These are phyloP conservation scores for Hofmannophila pseudospretella DNA, from an alignment of 2,888 invertebrate species.

Conservation along the genomic window DNA sequence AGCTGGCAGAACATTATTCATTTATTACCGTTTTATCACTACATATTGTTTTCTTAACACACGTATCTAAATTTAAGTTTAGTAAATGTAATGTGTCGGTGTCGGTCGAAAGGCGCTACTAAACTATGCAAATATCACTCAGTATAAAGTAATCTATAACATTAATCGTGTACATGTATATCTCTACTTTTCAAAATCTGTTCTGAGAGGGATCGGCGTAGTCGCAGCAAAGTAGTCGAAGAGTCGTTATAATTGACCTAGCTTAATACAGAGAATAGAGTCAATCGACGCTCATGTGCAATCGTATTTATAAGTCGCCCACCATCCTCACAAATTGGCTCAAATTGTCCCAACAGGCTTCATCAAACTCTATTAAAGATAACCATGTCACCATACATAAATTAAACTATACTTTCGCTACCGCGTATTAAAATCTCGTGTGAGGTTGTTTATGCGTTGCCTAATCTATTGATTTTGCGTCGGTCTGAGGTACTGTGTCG, in stretches of 20 bases:
- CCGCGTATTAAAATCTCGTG: background rate
- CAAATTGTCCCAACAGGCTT: conserved; percentile 57
- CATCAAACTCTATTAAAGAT: conserved; percentile 48
- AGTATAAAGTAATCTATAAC: too few species aligned
- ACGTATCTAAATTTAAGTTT: conserved; percentile 8
- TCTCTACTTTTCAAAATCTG: background rate
- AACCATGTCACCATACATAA: conserved; percentile 7
- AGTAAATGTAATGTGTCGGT: too few species aligned
- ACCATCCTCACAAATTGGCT: conserved; percentile 53
- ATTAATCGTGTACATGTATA: too few species aligned
- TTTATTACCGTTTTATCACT: conserved; percentile 28
- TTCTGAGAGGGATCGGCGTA: background rate
- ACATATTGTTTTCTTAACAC: conserved; percentile 30
- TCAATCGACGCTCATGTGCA: conserved; percentile 39
- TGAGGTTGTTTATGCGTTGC: too few species aligned
- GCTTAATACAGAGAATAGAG: conserved; percentile 24
- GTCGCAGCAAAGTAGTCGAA: background rate
- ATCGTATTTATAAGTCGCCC: conserved; percentile 44
- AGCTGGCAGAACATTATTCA: conserved; percentile 30
- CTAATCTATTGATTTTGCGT: background rate
- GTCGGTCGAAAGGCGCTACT: conserved; percentile 4
- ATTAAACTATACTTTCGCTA: conserved; percentile 8
- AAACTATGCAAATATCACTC: too few species aligned
- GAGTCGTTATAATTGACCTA: conserved; percentile 40
- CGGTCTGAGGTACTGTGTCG: background rate